A percentile compares a stretch with the other conserved stretches of the same genome.
These are phyloP conservation scores for Pungitius pungitius DNA, from an alignment of 2,113 vertebrate genomes.

Conservation along the genomic window DNA sequence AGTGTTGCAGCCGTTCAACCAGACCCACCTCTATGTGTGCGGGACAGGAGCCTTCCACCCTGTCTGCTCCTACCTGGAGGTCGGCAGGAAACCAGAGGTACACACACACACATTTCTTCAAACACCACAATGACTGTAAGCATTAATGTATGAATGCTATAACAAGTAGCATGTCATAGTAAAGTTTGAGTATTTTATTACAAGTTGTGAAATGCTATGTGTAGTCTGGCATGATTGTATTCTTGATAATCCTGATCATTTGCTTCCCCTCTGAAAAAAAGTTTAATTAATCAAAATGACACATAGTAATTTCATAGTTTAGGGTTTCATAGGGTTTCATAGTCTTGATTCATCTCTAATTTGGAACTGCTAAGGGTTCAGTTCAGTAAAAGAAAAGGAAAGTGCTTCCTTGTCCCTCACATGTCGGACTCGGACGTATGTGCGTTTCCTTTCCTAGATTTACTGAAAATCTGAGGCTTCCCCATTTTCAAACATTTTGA, in stretches of 20 bases:
- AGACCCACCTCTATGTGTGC: slow-evolving; percentile 93
- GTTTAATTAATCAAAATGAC: slow-evolving; percentile 49
- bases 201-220: slow-evolving; percentile 21
- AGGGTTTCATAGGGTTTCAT: slow-evolving; percentile 32
- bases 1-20: slow-evolving; percentile 92
- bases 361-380: slow-evolving; percentile 29
- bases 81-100: slow-evolving; percentile 96
- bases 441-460: slow-evolving; percentile 59
- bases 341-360: slow-evolving; percentile 52
- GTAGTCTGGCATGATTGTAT: slow-evolving; percentile 22
- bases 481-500: background rate
- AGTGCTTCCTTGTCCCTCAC: slow-evolving; percentile 55
- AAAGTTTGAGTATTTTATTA: background rate
- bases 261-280: slow-evolving; percentile 24
- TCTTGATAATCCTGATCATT: slow-evolving; percentile 22
- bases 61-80: slow-evolving; percentile 92
- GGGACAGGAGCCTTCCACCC: slow-evolving; percentile 98
- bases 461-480: slow-evolving; percentile 50
- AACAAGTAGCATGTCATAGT: no score
- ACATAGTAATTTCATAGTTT: no score
- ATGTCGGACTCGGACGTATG: slow-evolving; percentile 59
- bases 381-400: slow-evolving; percentile 24
- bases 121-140: background rate
- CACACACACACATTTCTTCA: background rate
- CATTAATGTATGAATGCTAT: background rate